Base-by-base conservation (phyloP, 2,888 invertebrate genomes). In the Synanthedon myopaeformis region DNA sequence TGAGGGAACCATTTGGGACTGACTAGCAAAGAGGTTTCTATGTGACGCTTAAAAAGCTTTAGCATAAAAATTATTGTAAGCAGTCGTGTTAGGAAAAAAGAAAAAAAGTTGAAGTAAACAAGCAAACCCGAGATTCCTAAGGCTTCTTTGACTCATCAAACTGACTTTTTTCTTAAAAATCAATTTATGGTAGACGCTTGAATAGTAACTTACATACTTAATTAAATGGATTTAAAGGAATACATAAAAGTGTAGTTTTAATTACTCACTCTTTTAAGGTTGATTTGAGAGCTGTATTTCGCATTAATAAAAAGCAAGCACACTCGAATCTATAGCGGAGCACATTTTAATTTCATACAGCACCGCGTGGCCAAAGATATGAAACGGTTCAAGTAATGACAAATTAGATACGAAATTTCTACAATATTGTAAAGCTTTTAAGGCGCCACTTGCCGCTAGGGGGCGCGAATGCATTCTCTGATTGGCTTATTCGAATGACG, bases 331-430 rank as follows among this genome's bases (percentile, higher is more conserved):
- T 8, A 35, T 73, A 72, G 73, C 74, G 74, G 74, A 68, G 66
- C 66, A 74, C 69, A 76, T 74, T 76, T 79, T 77, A 76, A 75
- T 79, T 74, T 70, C 60, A 66, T 70, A 65, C 70, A 64, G 65
- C 67, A 66, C 64, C 64, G 61, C 62, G 60, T 62, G 66, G 63
- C 64, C 65, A 62, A 64, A 66, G 59, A 64, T 64, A 59, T 53
- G 52, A 19, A 45, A 14, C 13, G 57, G 56, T 52, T 17, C 52
- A 69, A 63, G 60, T 57, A 8, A 58, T 5, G 49, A 53, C 35
- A 35, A 23, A 35, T 35, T 56, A 48, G 42, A 5, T 0, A 35
- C 52, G 50, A 8, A 45, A 14, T 45, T 45, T n/a, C 6, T 13
- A 14, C 5, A 28, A 14, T 45, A 13, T 6, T 12, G n/a, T 14